Base-by-base conservation (phyloP, 2,888 invertebrate genomes). In the Silvanus unidentatus region DNA sequence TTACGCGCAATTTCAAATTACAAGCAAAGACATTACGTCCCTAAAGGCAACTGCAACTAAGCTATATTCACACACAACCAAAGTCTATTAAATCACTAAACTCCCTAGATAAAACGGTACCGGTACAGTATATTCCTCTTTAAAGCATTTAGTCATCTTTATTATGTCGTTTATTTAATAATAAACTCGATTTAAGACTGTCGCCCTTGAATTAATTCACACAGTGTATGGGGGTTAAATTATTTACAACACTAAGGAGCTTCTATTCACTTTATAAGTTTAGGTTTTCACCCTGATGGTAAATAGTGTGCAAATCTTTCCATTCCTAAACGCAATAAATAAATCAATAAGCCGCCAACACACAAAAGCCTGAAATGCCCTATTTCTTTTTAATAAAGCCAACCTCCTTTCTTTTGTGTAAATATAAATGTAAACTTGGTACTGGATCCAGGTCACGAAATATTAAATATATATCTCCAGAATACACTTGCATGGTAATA, bases 301-400 rank as follows among this genome's bases (percentile, higher is more conserved):
- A 22, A n/a, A 8, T 22, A 22, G 22, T 37, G 37, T 37, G 37
- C 37, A 37, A 37, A 37, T 37, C 14, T 9, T 12, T 44, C 36
- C 15, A 36, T 44, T 22, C 38, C 39, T 16, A 38, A 13, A 12
- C 22, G 28, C 35, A 43, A 46, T 46, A 46, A 46, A 43, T 46
- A 46, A 46, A 46, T 46, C 46, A 43, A 46, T 46, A 46, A 36
- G 42, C 39, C 11, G 34, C 6, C 45, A 37, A 36, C 37, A 44
- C 22, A 37, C 37, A 37, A 37, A 37, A 37, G 37, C n/a, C 12
- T 15, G 4, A 9, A 12, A 37, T 9, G 3, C 13, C 37, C 37
- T 13, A 9, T 9, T 37, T 37, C n/a, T n/a, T n/a, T 37, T 37
- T 37, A 6, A 9, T 15, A 15, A 37, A 9, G 15, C 13, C 37